Evolutionary conservation across 2,797 vertebrate species (phyloP).

Genomic region (Phataginus tricuspis): DNA sequence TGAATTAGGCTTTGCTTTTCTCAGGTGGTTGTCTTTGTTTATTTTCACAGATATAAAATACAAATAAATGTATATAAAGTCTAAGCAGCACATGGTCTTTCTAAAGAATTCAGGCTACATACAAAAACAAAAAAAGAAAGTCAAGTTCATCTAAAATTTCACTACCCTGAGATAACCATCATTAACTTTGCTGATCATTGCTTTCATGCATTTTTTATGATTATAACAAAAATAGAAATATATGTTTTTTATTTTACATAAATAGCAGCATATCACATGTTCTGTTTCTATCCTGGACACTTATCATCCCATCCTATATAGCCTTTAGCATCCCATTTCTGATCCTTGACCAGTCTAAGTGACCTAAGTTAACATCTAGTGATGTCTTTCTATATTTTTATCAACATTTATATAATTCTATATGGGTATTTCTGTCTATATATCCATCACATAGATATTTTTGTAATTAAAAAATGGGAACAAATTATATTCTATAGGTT

Average conservation of each 20-base stretch:
- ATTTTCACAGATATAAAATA: neutral
- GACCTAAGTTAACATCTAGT: neutral
- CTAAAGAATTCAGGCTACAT: neutral
- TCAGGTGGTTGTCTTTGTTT: neutral
- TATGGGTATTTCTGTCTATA: neutral
- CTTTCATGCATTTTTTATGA: neutral
- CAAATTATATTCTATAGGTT: neutral
- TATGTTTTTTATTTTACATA: neutral
- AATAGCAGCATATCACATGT: neutral
- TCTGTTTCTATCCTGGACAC: neutral
- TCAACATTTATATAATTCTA: neutral
- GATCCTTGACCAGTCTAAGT: neutral
- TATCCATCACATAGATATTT: neutral
- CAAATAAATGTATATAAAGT: neutral
- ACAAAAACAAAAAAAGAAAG: neutral
- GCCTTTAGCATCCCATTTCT: neutral
- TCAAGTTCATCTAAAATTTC: neutral
- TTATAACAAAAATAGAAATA: neutral
- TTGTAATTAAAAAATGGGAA: neutral
- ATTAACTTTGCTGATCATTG: slow-evolving; percentile 23
- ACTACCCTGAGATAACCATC: neutral
- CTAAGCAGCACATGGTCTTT: neutral
- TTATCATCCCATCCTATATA: neutral
- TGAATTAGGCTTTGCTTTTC: neutral
- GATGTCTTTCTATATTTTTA: neutral